phyloP scores from a whole-genome alignment of 2,888 invertebrate species.

The Lordiphosa andalusiaca region DNA sequence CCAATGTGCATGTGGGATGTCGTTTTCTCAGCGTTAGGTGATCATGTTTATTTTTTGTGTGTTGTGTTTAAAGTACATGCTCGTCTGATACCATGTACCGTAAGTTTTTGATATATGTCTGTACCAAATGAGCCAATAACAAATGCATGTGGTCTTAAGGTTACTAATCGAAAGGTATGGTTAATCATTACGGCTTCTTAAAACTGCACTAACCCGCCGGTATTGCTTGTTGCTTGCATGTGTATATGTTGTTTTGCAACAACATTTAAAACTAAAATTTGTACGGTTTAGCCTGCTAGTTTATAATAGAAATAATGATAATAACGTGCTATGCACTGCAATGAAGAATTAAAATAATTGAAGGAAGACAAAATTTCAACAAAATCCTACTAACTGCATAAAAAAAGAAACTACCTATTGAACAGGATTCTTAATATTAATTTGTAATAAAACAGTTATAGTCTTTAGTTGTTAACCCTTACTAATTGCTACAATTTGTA shows the following conservation, averaged over 20 bases:
- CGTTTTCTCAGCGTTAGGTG: slow-evolving; percentile 33
- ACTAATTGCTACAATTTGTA: slow-evolving; percentile 43
- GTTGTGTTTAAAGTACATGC: slow-evolving; percentile 59
- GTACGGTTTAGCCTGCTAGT: slow-evolving; percentile 38
- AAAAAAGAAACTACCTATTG: slow-evolving; percentile 56
- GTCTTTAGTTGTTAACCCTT: slow-evolving; percentile 15
- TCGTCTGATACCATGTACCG: slow-evolving; percentile 28
- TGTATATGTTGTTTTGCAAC: slow-evolving; percentile 66
- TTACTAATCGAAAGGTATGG: slow-evolving; percentile 16
- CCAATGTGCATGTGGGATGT: slow-evolving; percentile 50
- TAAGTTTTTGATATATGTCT: slow-evolving; percentile 40
- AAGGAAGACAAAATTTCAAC: slow-evolving; percentile 25
- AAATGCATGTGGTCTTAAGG: slow-evolving; percentile 42
- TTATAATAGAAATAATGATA: neutral
- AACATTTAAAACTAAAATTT: slow-evolving; percentile 30
- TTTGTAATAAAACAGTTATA: slow-evolving; percentile 40
- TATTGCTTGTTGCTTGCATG: slow-evolving; percentile 64
- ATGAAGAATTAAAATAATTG: slow-evolving; percentile 17
- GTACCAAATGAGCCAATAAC: slow-evolving; percentile 21
- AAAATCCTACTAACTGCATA: slow-evolving; percentile 62
- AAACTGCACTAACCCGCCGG: slow-evolving; percentile 51
- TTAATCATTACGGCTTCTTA: slow-evolving; percentile 19
- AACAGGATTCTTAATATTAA: slow-evolving; percentile 62
- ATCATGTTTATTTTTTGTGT: slow-evolving; percentile 44
- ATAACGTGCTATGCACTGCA: slow-evolving; percentile 30